phyloP scores from a whole-genome alignment of 2,888 invertebrate species.

The Meiosimyza platycephala region DNA sequence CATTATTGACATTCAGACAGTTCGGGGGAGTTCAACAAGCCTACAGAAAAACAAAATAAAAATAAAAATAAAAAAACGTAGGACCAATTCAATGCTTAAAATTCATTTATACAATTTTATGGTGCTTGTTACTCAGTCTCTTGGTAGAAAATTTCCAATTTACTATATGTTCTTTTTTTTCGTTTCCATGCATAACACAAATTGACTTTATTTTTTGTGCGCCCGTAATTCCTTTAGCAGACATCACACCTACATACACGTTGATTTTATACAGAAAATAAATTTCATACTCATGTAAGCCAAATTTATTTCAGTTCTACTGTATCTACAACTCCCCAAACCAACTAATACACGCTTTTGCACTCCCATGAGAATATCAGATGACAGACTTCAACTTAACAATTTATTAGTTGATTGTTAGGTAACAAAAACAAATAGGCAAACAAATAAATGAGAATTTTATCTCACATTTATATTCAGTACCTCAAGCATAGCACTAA shows the following conservation, averaged over 20 bases:
- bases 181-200: background rate
- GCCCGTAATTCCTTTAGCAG: background rate
- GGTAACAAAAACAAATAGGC: background rate
- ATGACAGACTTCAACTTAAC: slow-evolving; percentile 63
- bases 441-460: background rate
- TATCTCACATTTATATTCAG: too few species aligned
- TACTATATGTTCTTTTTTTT: background rate
- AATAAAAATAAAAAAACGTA: background rate
- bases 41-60: too few species aligned
- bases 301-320: too few species aligned
- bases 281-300: too few species aligned
- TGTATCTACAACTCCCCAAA: too few species aligned
- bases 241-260: background rate
- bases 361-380: slow-evolving; percentile 58
- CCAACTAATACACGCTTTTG: background rate
- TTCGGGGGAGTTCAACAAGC: background rate
- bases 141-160: slow-evolving; percentile 2
- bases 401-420: slow-evolving; percentile 52
- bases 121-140: slow-evolving; percentile 13
- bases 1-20: background rate
- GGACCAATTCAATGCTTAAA: slow-evolving; percentile 14
- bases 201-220: background rate
- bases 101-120: slow-evolving; percentile 29
- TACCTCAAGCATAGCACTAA: too few species aligned
- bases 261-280: background rate